These are phyloP conservation scores for Danio aesculapii DNA, from an alignment of 2,797 vertebrate species.

Conservation along the genomic window DNA sequence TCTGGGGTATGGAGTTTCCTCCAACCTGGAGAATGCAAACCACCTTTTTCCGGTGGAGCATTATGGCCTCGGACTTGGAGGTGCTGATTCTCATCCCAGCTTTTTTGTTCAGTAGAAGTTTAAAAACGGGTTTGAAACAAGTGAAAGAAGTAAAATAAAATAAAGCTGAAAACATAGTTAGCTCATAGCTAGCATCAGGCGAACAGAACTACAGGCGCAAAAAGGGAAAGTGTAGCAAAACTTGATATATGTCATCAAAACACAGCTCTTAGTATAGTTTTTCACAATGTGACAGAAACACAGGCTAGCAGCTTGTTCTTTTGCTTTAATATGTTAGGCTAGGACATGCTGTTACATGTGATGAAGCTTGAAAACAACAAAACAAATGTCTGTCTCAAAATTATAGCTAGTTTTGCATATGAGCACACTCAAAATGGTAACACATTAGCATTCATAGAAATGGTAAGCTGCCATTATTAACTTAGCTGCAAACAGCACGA, in stretches of 20 bases:
- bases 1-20: too few relatives aligned
- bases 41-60: too few relatives aligned
- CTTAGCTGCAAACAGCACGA: not conserved
- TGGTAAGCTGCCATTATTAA: not conserved
- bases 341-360: not conserved
- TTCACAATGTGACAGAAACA: not conserved
- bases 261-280: not conserved
- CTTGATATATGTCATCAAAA: not conserved
- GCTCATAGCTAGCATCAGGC: not conserved
- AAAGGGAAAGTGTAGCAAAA: not conserved
- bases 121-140: too few relatives aligned
- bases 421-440: not conserved
- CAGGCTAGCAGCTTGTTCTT: not conserved
- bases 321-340: not conserved
- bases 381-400: not conserved
- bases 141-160: not conserved
- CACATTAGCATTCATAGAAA: not conserved
- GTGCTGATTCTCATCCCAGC: too few relatives aligned
- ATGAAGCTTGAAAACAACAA: not conserved
- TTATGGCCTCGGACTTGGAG: too few relatives aligned
- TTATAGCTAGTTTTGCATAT: not conserved
- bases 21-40: too few relatives aligned
- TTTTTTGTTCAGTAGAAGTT: too few relatives aligned
- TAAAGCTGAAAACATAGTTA: not conserved
- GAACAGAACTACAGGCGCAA: not conserved